Base-by-base conservation (phyloP, 2,888 invertebrate genomes). In the Rhamnusium bicolor region DNA sequence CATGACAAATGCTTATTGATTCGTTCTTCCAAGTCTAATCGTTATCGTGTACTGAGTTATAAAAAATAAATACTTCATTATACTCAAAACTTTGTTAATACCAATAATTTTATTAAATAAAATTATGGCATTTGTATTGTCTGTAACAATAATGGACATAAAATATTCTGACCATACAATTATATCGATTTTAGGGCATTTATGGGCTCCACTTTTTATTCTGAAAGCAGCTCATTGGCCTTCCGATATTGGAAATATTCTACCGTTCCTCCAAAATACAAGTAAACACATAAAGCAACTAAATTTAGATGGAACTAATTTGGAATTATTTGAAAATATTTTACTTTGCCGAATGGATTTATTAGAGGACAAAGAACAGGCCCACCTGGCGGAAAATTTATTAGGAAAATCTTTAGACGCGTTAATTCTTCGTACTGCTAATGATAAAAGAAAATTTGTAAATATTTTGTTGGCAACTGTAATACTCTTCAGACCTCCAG, bases 171-270 rank as follows among this genome's bases (percentile, higher is more conserved):
- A n/a, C n/a, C n/a, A n/a, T n/a, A n/a, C n/a, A n/a, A n/a, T n/a
- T n/a, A n/a, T n/a, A n/a, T n/a, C n/a, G n/a, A n/a, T 51, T 51
- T 1, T 40, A 79, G 86, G 89, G 54, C 87, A 89, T 65, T 89
- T 91, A 10, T 93, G 92, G 92, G 88, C 90, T 0, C 90, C 91
- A 54, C 87, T 91, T 51, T 92, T 93, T 76, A 85, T 92, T 24
- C 83, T 93, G 24, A 89, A 89, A 51, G 90, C 91, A 0, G 89
- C 91, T 0, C 89, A 90, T 77, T 92, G 91, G 91, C 90, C 91
- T 0, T 80, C 89, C 21, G 89, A 90, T 53, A 86, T 90, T 0
- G 85, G 87, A 29, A 82, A 83, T 27, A 18, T 86, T 83, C 82
- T 89, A 83, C 81, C 88, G 81, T 79, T 77, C 19, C 77, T 86